Evolutionary conservation across 2,888 invertebrate genomes (phyloP).

Genomic region (Adelphocoris suturalis): DNA sequence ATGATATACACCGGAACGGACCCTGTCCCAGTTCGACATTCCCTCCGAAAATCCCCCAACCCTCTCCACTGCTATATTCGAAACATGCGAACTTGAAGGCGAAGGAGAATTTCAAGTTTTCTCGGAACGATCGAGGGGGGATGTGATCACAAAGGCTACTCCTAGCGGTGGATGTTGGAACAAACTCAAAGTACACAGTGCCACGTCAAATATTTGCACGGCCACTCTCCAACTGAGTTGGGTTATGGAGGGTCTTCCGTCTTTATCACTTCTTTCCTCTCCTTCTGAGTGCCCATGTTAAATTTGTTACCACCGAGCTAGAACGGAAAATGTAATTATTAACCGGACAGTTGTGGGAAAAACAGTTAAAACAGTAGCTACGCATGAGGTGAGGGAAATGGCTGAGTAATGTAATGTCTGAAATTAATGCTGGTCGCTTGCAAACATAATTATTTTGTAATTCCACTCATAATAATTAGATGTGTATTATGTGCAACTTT

Average conservation of each 20-base stretch:
- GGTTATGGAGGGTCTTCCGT: slow-evolving; percentile 40
- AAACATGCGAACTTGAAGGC: neutral
- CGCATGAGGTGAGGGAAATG: neutral
- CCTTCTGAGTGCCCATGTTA: neutral
- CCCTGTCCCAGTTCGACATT: no score
- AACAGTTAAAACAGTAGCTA: neutral
- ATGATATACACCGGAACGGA: no score
- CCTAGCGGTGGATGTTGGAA: slow-evolving; percentile 40
- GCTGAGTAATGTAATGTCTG: no score
- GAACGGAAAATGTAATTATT: neutral
- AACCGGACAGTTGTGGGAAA: neutral
- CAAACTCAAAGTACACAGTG: slow-evolving; percentile 45
- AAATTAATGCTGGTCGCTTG: no score
- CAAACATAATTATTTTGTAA: no score
- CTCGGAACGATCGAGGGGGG: neutral
- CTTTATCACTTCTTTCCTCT: neutral
- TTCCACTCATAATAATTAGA: no score
- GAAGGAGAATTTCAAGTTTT: neutral
- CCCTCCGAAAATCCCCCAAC: no score
- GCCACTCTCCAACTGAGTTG: slow-evolving; percentile 50
- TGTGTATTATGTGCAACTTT: no score
- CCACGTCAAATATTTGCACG: slow-evolving; percentile 44
- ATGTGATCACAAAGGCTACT: slow-evolving; percentile 48
- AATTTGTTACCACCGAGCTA: neutral
- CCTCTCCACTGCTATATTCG: neutral